phyloP scores from a whole-genome alignment of 2,113 vertebrate genomes.

The Taxidea taxus region DNA sequence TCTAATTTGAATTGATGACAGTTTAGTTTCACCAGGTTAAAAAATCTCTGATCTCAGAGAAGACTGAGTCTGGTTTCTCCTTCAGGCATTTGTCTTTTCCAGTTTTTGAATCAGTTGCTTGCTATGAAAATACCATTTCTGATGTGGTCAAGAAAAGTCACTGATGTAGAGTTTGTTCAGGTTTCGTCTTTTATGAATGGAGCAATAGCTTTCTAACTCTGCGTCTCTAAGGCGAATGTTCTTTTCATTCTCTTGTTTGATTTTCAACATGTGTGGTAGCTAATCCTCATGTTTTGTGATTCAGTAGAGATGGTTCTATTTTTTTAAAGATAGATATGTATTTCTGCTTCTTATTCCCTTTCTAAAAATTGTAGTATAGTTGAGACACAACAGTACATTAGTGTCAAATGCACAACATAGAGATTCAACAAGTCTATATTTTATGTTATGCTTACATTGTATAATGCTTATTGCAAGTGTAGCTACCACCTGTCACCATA shows the following conservation, averaged over 20 bases:
- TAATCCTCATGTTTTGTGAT: not conserved
- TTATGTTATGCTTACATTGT: not conserved
- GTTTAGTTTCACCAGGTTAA: not conserved
- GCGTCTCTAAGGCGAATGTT: not conserved
- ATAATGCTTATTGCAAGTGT: not conserved
- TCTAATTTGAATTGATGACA: not conserved
- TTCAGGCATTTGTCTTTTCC: not conserved
- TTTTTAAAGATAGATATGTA: not conserved
- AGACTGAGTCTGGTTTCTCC: not conserved
- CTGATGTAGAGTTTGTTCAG: not conserved
- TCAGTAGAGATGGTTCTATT: not conserved
- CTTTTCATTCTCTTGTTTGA: not conserved
- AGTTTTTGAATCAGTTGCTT: not conserved
- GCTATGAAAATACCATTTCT: not conserved
- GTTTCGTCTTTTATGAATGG: not conserved
- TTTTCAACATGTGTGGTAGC: not conserved
- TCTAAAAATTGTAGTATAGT: not conserved
- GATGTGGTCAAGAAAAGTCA: not conserved
- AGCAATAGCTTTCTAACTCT: not conserved
- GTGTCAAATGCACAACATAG: not conserved
- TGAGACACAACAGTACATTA: not conserved
- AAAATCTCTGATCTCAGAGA: not conserved
- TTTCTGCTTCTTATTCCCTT: not conserved
- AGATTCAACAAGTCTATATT: not conserved
- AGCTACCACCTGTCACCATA: not conserved